Conservation (phyloP, 2,113 vertebrate genomes). For the Empidonax traillii region DNA sequence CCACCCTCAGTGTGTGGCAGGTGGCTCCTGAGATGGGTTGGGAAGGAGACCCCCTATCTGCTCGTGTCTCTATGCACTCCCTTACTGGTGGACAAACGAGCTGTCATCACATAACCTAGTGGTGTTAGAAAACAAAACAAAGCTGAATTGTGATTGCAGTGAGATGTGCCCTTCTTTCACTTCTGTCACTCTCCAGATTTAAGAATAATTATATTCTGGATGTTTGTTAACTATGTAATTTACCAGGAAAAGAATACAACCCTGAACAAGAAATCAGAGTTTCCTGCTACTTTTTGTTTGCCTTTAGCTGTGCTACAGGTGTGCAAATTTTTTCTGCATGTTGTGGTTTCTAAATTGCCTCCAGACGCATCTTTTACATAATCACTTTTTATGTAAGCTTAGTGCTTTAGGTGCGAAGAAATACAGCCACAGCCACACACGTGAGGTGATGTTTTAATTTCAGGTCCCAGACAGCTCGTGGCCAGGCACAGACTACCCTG, state of each 20-base stretch:
- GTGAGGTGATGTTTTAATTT: background rate
- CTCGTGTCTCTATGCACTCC: background rate
- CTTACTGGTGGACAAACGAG: accelerated
- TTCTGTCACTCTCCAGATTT: background rate
- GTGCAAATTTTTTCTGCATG: background rate
- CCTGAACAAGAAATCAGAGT: background rate
- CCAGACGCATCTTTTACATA: background rate
- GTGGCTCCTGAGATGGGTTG: background rate
- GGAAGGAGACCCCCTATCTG: background rate
- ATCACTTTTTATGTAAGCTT: background rate
- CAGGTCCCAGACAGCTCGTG: background rate
- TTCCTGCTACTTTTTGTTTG: background rate
- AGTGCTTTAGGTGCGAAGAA: background rate
- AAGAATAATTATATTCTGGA: background rate
- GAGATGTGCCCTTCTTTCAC: background rate
- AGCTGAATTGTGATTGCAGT: background rate
- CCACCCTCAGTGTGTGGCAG: background rate
- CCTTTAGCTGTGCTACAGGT: background rate
- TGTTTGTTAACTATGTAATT: background rate
- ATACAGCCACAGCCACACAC: background rate
- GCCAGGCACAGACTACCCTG: background rate
- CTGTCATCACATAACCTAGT: background rate
- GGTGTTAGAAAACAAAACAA: background rate
- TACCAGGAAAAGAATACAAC: background rate
- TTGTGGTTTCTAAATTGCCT: background rate